Conservation (phyloP, 1,140 invertebrate genomes). For the Melanaphis sacchari region DNA sequence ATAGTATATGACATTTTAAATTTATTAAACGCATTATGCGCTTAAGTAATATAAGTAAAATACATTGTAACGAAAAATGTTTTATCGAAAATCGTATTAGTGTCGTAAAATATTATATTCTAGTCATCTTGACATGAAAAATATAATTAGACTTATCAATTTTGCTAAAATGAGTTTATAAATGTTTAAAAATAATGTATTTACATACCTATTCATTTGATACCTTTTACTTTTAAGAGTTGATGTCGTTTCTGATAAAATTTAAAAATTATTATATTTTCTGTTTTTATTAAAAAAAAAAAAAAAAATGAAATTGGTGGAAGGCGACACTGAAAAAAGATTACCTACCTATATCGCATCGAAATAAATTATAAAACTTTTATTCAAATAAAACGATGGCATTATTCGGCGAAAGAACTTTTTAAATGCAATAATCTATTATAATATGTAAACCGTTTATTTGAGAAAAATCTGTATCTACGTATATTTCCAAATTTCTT, state of each 20-base stretch:
- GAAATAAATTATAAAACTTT: conserved; percentile 39
- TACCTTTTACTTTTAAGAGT: not conserved
- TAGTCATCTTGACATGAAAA: no score
- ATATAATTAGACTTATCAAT: no score
- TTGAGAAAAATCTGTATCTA: not conserved
- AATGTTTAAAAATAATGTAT: no score
- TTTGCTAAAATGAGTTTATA: no score
- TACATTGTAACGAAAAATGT: no score
- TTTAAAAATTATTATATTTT: conserved; percentile 19
- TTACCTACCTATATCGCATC: not conserved
- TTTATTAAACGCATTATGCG: no score
- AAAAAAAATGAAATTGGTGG: not conserved
- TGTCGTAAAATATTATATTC: no score
- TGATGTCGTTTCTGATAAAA: not conserved
- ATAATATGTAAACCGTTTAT: conserved; percentile 4
- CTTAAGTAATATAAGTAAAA: no score
- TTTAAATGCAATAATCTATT: not conserved
- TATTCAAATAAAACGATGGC: not conserved
- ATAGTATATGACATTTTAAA: no score
- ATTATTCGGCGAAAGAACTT: not conserved
- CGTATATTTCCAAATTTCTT: not conserved
- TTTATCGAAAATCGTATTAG: no score
- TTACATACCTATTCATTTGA: not conserved
- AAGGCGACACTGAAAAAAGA: not conserved
- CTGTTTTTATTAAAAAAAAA: conserved; percentile 35